These are phyloP conservation scores for Trichogramma pretiosum DNA, from an alignment of 1,140 invertebrate genomes.

Conservation along the genomic window DNA sequence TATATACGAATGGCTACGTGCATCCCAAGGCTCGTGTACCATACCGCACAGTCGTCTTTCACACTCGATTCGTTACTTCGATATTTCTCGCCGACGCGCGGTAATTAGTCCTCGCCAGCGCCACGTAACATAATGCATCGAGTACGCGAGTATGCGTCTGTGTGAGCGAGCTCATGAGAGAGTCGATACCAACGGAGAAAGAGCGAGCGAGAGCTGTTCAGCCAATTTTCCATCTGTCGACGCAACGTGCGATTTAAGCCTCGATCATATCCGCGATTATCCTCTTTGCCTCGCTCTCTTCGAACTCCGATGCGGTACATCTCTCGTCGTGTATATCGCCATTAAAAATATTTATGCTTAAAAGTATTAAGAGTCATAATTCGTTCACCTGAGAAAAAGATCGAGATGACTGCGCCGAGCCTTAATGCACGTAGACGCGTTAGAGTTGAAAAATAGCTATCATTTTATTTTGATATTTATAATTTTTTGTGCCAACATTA, in stretches of 20 bases:
- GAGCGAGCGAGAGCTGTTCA: slow-evolving; percentile 8
- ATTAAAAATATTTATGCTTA: too few relatives aligned
- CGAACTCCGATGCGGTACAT: too few relatives aligned
- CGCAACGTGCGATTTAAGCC: neutral
- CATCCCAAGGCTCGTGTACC: too few relatives aligned
- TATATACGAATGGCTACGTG: too few relatives aligned
- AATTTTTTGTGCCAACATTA: too few relatives aligned
- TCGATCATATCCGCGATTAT: neutral
- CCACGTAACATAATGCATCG: too few relatives aligned
- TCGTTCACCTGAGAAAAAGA: too few relatives aligned
- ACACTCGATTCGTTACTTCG: slow-evolving; percentile 29
- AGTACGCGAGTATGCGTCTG: too few relatives aligned
- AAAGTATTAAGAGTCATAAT: too few relatives aligned
- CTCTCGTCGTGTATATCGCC: too few relatives aligned
- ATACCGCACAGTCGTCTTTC: slow-evolving; percentile 10
- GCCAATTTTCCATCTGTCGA: slow-evolving; percentile 16
- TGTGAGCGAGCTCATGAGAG: slow-evolving; percentile 1
- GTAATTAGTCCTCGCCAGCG: slow-evolving; percentile 17
- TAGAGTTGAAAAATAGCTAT: neutral
- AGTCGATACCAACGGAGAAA: slow-evolving; percentile 12
- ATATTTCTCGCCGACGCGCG: slow-evolving; percentile 14
- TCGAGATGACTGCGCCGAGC: neutral
- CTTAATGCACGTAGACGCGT: neutral
- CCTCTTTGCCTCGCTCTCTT: too few relatives aligned
- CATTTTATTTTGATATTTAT: too few relatives aligned